phyloP scores from a whole-genome alignment of 92 coral and sea anemone genomes.

The Porites rus region DNA sequence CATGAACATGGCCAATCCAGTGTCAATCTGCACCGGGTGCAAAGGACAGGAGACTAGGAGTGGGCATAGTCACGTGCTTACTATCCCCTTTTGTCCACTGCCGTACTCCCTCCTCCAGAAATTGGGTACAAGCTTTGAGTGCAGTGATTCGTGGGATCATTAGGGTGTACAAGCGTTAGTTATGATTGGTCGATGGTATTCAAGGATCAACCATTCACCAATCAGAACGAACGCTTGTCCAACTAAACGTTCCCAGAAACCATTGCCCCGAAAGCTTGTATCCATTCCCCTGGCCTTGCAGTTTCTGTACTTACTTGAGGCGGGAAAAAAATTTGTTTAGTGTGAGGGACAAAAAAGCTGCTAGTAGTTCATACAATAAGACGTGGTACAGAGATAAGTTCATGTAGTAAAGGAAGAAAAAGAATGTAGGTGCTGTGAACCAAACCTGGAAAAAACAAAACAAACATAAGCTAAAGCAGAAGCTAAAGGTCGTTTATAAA shows the following conservation, averaged over 20 bases:
- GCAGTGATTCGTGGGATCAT: too few species aligned
- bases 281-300: background rate
- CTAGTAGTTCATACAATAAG: constrained; percentile 78
- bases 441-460: constrained; percentile 75
- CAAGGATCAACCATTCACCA: too few species aligned
- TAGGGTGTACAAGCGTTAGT: too few species aligned
- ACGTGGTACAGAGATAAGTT: constrained; percentile 93
- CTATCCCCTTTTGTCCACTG: background rate
- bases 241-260: too few species aligned
- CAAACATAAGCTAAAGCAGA: background rate
- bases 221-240: too few species aligned
- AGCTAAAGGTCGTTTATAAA: too few species aligned
- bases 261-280: too few species aligned
- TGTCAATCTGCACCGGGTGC: background rate
- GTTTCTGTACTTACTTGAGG: constrained; percentile 79
- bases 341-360: constrained; percentile 73
- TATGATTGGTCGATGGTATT: too few species aligned
- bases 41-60: background rate
- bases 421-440: constrained; percentile 98
- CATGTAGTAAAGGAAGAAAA: constrained; percentile 89
- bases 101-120: too few species aligned
- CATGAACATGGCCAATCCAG: too few species aligned
- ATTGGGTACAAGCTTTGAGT: too few species aligned
- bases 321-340: constrained; percentile 81
- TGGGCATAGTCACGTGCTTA: background rate